A percentile compares a stretch with the other conserved stretches of the same genome.
Evolutionary conservation across 2,113 vertebrate genomes (phyloP).

Genomic region (Anthoscopus minutus): DNA sequence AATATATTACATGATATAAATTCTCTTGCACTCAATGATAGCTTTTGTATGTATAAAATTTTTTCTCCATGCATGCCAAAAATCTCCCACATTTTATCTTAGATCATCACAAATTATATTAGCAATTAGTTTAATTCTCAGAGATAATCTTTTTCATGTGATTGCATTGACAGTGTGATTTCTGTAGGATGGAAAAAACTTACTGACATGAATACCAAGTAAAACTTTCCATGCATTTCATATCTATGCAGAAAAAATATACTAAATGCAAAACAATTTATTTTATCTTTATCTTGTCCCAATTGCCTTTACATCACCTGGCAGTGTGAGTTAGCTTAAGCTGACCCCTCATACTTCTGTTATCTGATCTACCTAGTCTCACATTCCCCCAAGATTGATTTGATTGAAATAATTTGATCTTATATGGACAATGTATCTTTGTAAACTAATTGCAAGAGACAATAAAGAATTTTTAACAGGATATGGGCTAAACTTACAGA

Average conservation of each 20-base stretch:
- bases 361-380: neutral
- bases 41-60: neutral
- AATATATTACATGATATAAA: neutral
- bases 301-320: neutral
- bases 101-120: slow-evolving; percentile 12
- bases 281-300: neutral
- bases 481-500: neutral
- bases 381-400: neutral
- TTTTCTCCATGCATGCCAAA: neutral
- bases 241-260: neutral
- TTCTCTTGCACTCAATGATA: neutral
- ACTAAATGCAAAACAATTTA: neutral
- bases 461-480: neutral
- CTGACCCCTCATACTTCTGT: neutral
- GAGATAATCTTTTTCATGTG: neutral
- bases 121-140: slow-evolving; percentile 3
- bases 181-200: neutral
- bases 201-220: neutral
- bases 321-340: neutral
- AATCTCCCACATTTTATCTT: neutral
- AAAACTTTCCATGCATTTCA: neutral
- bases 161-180: neutral
- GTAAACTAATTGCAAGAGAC: neutral
- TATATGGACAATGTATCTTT: neutral
- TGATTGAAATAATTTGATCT: neutral